Evolutionary conservation across 2,888 invertebrate species (phyloP), one percentile per base, ranked within the genome.

Genomic region (Neria commutata): DNA sequence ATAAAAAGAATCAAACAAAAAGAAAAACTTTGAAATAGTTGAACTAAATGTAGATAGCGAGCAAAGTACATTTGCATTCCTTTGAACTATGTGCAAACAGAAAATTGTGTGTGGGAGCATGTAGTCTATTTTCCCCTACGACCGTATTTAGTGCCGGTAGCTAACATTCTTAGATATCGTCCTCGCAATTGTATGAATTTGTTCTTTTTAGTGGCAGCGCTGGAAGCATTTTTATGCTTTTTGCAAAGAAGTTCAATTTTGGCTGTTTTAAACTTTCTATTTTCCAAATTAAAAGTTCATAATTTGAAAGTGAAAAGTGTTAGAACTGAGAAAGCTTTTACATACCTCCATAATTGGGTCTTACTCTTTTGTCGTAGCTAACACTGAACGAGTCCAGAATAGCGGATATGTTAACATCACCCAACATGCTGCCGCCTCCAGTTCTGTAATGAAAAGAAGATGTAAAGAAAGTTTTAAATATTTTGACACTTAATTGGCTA

Each of bases 331-430:
- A n/a, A n/a, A n/a, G n/a, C n/a, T n/a, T 56, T 42, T 76, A 81
- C 90, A 88, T 86, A 95, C 95, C 95, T 91, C 95, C 96, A 86
- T 96, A 97, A 86, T 96, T 95, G 83, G 97, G 97, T 86, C 97
- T 92, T 90, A 98, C 94, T 90, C 97, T 91, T 91, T 97, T 98
- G 88, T 98, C 97, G 85, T 97, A 97, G 85, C 94, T 95, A 85
- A 92, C 91, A 84, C 94, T 94, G 87, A 95, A 94, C 80, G 94
- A 94, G 85, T 95, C 94, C 86, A 95, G 87, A 83, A 95, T 95
- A 82, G 93, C 93, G 79, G 95, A 94, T 85, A 95, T 94, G 88
- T 95, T 95, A 83, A 94, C 94, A 83, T 94, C 94, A 76, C 92
- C 92, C 82, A 92, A 86, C 91, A 91, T 92, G 84, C 92, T 92